These are phyloP conservation scores for Zaprionus capensis DNA, from an alignment of 1,140 invertebrate species.

Conservation along the genomic window DNA sequence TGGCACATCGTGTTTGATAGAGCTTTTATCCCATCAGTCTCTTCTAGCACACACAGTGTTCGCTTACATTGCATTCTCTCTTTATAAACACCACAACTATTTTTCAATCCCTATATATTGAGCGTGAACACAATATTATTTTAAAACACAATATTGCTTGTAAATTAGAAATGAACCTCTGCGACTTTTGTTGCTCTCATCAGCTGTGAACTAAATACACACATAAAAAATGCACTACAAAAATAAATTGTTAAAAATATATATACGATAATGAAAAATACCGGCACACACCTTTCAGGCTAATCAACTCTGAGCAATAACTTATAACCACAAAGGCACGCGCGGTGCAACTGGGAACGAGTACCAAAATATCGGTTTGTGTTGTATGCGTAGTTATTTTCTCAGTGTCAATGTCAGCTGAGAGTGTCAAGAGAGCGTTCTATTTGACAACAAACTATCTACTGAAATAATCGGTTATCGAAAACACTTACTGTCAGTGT, in stretches of 20 bases:
- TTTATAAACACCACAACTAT: neutral
- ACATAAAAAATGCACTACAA: neutral
- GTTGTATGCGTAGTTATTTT: neutral
- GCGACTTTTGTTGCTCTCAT: neutral
- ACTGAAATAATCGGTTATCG: slow-evolving; percentile 16
- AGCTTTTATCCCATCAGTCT: neutral
- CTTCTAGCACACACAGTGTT: neutral
- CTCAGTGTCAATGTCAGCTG: slow-evolving; percentile 13
- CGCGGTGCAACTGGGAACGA: neutral
- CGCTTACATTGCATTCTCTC: neutral
- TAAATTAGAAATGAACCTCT: neutral
- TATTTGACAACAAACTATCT: neutral
- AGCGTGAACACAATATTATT: neutral
- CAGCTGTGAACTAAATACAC: slow-evolving; percentile 9
- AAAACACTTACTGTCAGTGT: neutral
- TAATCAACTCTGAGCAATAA: slow-evolving; percentile 4
- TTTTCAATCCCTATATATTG: neutral
- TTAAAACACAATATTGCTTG: neutral
- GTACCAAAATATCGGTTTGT: neutral
- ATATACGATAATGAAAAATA: neutral
- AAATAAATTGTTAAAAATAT: neutral
- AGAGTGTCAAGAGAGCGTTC: neutral
- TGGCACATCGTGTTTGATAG: neutral
- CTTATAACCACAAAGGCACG: slow-evolving; percentile 4
- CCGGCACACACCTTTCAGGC: neutral